These are phyloP conservation scores for Digitonthophagus gazella DNA, from an alignment of 2,888 invertebrate genomes.

Conservation along the genomic window DNA sequence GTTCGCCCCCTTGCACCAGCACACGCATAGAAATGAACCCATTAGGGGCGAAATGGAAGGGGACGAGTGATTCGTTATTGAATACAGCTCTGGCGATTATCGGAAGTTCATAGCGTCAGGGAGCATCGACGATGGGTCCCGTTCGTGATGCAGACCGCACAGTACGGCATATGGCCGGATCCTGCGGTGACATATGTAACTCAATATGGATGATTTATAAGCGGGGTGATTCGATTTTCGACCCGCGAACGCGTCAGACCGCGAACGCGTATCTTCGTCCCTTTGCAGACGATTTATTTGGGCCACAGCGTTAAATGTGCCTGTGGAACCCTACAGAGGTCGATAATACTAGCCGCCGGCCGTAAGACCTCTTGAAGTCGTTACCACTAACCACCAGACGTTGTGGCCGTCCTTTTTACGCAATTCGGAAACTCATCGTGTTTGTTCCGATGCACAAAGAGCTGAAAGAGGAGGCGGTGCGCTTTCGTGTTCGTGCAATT, in stretches of 20 bases:
- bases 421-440: neutral
- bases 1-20: constrained; percentile 30
- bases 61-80: constrained; percentile 32
- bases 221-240: constrained; percentile 9
- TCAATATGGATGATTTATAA: constrained; percentile 16
- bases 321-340: neutral
- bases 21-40: constrained; percentile 34
- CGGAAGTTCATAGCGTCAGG: constrained; percentile 12
- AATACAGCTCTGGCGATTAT: constrained; percentile 22
- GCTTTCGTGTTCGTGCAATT: too few relatives aligned
- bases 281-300: neutral
- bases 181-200: constrained; percentile 15
- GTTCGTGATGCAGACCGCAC: neutral
- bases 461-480: neutral
- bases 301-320: neutral
- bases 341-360: neutral
- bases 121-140: constrained; percentile 2
- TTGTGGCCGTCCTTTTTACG: neutral
- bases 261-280: neutral
- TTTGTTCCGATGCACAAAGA: neutral
- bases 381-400: neutral
- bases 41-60: constrained; percentile 34
- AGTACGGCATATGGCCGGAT: constrained; percentile 13
- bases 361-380: neutral
- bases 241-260: neutral